These are phyloP conservation scores for Arctia plantaginis DNA, from an alignment of 2,888 invertebrate species.

Conservation along the genomic window DNA sequence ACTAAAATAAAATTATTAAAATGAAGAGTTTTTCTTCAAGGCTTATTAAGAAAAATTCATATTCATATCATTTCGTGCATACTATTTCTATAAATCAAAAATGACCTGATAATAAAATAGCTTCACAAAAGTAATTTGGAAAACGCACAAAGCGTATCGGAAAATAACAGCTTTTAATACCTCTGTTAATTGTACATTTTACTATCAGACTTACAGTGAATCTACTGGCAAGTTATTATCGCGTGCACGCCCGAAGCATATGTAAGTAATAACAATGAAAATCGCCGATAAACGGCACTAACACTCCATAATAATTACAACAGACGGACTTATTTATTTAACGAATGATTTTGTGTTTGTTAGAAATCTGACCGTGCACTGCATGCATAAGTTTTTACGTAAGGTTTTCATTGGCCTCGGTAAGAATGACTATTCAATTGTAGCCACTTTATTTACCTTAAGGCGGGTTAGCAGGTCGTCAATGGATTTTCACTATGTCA, in stretches of 20 bases:
- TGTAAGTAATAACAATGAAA: constrained; percentile 67
- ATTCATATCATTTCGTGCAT: background rate
- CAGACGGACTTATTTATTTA: constrained; percentile 68
- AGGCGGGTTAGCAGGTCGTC: constrained; percentile 64
- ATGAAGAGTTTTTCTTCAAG: background rate
- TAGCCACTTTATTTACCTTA: constrained; percentile 76
- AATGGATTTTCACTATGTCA: constrained; percentile 79
- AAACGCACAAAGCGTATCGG: constrained; percentile 24
- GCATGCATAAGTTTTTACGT: constrained; percentile 38
- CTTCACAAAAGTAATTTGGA: constrained; percentile 24
- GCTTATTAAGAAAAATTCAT: background rate
- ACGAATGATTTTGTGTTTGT: constrained; percentile 64
- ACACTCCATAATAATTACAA: constrained; percentile 66
- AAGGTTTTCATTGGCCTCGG: constrained; percentile 49
- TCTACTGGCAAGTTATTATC: constrained; percentile 59
- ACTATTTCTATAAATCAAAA: constrained; percentile 18
- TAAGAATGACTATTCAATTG: constrained; percentile 84
- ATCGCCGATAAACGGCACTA: constrained; percentile 60
- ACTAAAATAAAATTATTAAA: background rate
- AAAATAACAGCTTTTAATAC: constrained; percentile 45
- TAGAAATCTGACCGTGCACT: constrained; percentile 60
- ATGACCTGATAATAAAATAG: constrained; percentile 14
- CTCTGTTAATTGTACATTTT: constrained; percentile 51
- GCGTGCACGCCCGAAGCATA: constrained; percentile 56
- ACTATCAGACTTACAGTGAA: constrained; percentile 55